A percentile compares a stretch with the other conserved stretches of the same genome.
Conservation (phyloP, 1,140 invertebrate genomes). For the Lepidostoma basale region DNA sequence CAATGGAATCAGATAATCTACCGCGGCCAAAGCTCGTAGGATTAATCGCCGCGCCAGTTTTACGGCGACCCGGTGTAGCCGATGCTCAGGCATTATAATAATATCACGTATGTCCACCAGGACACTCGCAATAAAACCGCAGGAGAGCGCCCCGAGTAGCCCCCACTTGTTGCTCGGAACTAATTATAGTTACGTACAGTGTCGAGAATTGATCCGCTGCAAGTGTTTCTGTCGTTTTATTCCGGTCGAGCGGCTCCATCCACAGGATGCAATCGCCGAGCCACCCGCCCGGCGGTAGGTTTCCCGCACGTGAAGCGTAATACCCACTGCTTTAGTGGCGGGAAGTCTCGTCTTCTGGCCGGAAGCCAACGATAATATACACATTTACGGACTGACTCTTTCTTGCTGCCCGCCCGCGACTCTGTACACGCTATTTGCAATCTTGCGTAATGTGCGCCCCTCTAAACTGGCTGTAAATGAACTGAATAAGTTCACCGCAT, state of each 20-base stretch:
- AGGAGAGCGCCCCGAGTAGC: too few species aligned
- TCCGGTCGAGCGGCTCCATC: constrained; percentile 15
- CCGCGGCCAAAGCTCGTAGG: too few species aligned
- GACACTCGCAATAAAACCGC: too few species aligned
- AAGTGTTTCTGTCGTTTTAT: constrained; percentile 34
- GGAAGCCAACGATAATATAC: constrained; percentile 43
- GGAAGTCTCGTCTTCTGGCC: constrained; percentile 38
- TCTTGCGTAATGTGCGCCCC: constrained; percentile 35
- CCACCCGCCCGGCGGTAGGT: neutral
- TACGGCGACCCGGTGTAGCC: too few species aligned
- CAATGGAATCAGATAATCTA: too few species aligned
- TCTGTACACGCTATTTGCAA: constrained; percentile 30
- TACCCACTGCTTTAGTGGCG: constrained; percentile 36
- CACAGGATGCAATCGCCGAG: constrained; percentile 33
- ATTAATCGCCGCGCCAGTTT: too few species aligned
- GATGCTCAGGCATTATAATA: too few species aligned
- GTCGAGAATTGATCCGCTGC: constrained; percentile 14
- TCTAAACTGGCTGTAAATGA: constrained; percentile 34
- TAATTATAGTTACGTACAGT: constrained; percentile 23
- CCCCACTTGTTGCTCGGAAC: constrained; percentile 18
- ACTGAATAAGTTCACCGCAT: constrained; percentile 23
- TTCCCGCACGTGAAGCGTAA: constrained; percentile 38
- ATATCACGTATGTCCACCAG: too few species aligned
- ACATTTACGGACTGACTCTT: constrained; percentile 36
- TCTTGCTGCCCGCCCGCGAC: constrained; percentile 17